phyloP scores from a whole-genome alignment of 2,888 invertebrate genomes.

The Pogonocherus hispidulus region DNA sequence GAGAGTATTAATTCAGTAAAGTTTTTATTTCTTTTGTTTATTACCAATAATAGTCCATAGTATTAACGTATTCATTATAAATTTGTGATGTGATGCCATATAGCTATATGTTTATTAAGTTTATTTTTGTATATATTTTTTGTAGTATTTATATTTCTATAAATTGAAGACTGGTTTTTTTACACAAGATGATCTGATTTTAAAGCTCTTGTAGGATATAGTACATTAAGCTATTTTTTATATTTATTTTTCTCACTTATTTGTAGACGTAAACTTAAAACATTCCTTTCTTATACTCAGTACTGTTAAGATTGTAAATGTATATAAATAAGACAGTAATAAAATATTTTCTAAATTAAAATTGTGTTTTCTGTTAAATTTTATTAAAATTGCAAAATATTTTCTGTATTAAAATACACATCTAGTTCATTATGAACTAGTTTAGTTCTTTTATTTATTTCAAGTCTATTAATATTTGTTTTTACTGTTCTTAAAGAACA shows the following conservation, averaged over 20 bases:
- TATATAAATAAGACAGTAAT: conserved; percentile 53
- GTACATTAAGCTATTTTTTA: conserved; percentile 49
- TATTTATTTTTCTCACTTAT: conserved; percentile 53
- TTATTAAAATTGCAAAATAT: neutral
- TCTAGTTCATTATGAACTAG: too few relatives aligned
- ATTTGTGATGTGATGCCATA: conserved; percentile 48
- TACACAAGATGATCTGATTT: conserved; percentile 43
- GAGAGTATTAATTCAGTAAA: too few relatives aligned
- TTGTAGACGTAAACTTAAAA: conserved; percentile 45
- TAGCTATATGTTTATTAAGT: conserved; percentile 28
- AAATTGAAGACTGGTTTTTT: conserved; percentile 45
- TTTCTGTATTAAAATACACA: neutral
- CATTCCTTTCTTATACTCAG: conserved; percentile 53
- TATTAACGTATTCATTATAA: conserved; percentile 24
- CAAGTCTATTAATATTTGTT: too few relatives aligned
- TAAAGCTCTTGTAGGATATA: conserved; percentile 39
- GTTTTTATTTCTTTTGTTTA: conserved; percentile 7
- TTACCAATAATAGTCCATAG: conserved; percentile 1
- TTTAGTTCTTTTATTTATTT: too few relatives aligned
- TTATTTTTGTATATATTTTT: conserved; percentile 25
- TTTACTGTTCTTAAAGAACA: too few relatives aligned
- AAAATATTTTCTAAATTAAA: conserved; percentile 51
- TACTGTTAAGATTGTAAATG: conserved; percentile 49
- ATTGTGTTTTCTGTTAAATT: conserved; percentile 11
- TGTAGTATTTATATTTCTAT: conserved; percentile 32